These are phyloP conservation scores for Pseudolaguvia tuberculata DNA, from an alignment of 2,113 vertebrate genomes.

Conservation along the genomic window DNA sequence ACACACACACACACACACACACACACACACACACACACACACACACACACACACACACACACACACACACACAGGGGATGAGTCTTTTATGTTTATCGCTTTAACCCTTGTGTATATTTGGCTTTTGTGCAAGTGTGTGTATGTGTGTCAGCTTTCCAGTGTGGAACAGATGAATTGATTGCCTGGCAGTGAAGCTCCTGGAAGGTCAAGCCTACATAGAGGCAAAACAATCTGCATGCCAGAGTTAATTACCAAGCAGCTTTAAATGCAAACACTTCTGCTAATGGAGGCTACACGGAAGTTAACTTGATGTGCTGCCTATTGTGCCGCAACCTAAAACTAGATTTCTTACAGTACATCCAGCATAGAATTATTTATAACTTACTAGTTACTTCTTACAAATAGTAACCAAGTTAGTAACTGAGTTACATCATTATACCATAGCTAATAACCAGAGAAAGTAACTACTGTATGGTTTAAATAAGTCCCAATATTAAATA, in stretches of 20 bases:
- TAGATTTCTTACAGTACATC: no score
- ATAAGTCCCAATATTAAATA: no score
- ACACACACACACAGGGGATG: neutral
- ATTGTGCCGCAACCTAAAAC: neutral
- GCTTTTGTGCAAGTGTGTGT: constrained; percentile 2
- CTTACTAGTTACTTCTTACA: no score
- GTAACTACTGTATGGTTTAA: no score
- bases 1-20: no score
- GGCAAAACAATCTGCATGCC: constrained; percentile 1
- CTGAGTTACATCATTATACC: no score
- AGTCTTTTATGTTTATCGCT: neutral
- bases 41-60: constrained; percentile 11
- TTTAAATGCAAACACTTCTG: constrained; percentile 9
- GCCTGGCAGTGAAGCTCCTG: constrained; percentile 16
- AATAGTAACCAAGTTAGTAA: no score
- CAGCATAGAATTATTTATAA: no score
- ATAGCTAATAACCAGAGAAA: no score
- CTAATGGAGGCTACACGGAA: neutral
- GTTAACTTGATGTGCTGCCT: constrained; percentile 1
- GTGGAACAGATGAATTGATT: constrained; percentile 1
- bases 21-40: no score
- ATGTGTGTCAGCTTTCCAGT: constrained; percentile 5
- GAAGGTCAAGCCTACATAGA: constrained; percentile 4
- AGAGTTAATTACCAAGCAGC: constrained; percentile 17
- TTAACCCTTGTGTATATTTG: neutral